Base-by-base conservation (phyloP, 2,888 invertebrate genomes). In the Oasisia sp. region DNA sequence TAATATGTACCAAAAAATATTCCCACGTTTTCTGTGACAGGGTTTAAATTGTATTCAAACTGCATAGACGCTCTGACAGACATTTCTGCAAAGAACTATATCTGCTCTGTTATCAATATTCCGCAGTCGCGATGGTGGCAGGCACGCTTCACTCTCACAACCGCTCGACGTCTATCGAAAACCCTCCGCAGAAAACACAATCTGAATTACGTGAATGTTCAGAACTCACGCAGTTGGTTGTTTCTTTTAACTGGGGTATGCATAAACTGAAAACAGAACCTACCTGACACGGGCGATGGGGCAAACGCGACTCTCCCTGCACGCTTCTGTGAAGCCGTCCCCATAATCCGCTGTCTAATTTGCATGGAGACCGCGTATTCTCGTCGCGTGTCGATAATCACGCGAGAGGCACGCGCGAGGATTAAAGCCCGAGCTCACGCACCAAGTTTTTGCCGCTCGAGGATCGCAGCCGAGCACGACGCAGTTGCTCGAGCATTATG, bases 321-420 rank as follows among this genome's bases (percentile, higher is more conserved):
- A 27, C 74, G 74, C n/a, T 74, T 74, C 74, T 74, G 74, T n/a
- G 74, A 74, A 74, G 74, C 74, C 74, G 74, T 74, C 74, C 74
- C 74, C 74, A 74, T 74, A 74, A 74, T 74, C 74, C 74, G 74
- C 74, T 74, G 27, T 74, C 74, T 74, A 74, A 74, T 74, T 74
- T 74, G 74, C 74, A 74, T 74, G 74, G 74, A 74, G 74, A 74
- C 74, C 74, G 74, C 74, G 74, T 74, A 74, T 74, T 74, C 74
- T 74, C 74, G 74, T 74, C 27, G 74, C 27, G 27, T 74, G 74
- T 74, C 74, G 74, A 74, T 74, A 74, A 74, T 74, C 27, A 74
- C 74, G 74, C 74, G 74, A 74, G 74, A 74, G 74, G 74, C 74
- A 74, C 74, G 74, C 74, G 74, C 74, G 74, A 74, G 74, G 74